Percentiles rank a stretch among this genome's conserved stretches.
Evolutionary conservation across 2,888 invertebrate genomes (phyloP).

Genomic region (Lordiphosa fenestrarum): DNA sequence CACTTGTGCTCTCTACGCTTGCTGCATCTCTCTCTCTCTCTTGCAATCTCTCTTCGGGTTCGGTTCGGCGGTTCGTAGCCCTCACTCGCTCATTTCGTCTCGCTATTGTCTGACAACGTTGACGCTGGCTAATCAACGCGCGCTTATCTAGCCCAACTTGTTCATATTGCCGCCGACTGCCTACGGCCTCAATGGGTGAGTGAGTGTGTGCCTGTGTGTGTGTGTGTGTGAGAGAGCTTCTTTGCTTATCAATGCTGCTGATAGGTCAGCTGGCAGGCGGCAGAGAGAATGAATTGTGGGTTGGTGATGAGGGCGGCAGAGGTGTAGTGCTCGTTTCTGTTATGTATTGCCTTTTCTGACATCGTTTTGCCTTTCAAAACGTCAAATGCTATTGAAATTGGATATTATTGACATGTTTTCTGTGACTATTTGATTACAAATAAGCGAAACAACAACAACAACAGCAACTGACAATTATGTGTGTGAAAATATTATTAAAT

Average conservation of each 20-base stretch:
- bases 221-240: constrained; percentile 1
- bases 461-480: too few species aligned
- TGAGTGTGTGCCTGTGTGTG: background rate
- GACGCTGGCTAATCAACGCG: constrained; percentile 59
- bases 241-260: constrained; percentile 52
- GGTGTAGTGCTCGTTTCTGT: constrained; percentile 42
- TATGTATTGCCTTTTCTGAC: constrained; percentile 14
- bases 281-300: background rate
- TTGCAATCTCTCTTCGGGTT: constrained; percentile 14
- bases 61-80: constrained; percentile 1
- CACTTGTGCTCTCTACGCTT: constrained; percentile 12
- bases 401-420: constrained; percentile 54
- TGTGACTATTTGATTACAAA: constrained; percentile 57
- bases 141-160: constrained; percentile 64
- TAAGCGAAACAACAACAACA: background rate
- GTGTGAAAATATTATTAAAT: too few species aligned
- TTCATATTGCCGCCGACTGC: constrained; percentile 13
- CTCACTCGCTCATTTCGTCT: constrained; percentile 52
- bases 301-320: background rate
- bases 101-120: constrained; percentile 60
- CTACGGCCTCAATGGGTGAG: background rate
- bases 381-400: constrained; percentile 55
- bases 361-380: constrained; percentile 21
- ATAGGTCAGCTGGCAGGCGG: constrained; percentile 38
- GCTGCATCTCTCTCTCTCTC: constrained; percentile 10